Evolutionary conservation across 1,140 invertebrate genomes (phyloP).

Genomic region (Telenomus remus): DNA sequence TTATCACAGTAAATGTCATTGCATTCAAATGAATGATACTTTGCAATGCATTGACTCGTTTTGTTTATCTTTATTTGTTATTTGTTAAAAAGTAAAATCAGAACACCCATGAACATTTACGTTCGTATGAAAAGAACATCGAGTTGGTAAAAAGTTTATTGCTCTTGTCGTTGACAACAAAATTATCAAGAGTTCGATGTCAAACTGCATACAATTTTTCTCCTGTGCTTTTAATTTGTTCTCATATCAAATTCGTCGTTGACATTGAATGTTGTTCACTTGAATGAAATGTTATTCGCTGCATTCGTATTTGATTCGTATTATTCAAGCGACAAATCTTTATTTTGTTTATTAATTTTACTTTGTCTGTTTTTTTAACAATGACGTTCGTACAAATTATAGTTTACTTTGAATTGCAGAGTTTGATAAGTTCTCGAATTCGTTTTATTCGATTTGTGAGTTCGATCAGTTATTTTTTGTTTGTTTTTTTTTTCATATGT

Average conservation of each 20-base stretch:
- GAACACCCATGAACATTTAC: background rate
- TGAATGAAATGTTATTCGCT: constrained; percentile 56
- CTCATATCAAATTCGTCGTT: constrained; percentile 1
- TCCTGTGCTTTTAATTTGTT: background rate
- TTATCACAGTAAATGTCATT: constrained; percentile 54
- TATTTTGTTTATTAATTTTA: too few relatives aligned
- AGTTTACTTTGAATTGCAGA: too few relatives aligned
- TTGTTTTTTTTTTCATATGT: too few relatives aligned
- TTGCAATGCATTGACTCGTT: constrained; percentile 36
- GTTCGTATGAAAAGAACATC: constrained; percentile 13
- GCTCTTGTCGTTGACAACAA: constrained; percentile 14
- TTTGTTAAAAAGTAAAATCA: constrained; percentile 8
- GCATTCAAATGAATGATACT: constrained; percentile 41
- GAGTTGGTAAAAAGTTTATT: constrained; percentile 31
- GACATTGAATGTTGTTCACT: constrained; percentile 33
- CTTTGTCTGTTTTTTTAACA: too few relatives aligned
- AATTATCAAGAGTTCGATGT: constrained; percentile 20
- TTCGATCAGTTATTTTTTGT: too few relatives aligned
- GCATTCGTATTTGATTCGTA: constrained; percentile 8
- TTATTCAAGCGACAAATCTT: constrained; percentile 27
- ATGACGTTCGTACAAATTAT: too few relatives aligned
- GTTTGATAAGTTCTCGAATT: too few relatives aligned
- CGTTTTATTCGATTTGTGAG: too few relatives aligned
- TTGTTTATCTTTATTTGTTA: constrained; percentile 29
- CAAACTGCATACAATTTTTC: background rate